Evolutionary conservation across 2,113 vertebrate species (phyloP).

Genomic region (Tautogolabrus adspersus): DNA sequence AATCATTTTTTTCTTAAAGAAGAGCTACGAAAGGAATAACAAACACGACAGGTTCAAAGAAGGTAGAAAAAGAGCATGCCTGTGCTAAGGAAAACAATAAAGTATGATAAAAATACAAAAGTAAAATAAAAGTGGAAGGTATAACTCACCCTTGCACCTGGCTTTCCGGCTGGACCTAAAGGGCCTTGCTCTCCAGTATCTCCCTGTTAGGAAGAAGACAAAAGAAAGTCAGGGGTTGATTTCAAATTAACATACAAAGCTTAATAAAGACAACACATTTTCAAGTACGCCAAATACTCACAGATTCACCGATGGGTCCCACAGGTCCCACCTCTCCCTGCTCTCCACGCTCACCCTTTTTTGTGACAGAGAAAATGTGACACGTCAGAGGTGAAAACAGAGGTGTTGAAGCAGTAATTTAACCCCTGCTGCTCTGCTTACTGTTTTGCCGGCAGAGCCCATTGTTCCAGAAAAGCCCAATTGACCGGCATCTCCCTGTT

Average conservation of each 20-base stretch:
- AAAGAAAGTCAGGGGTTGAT: conserved; percentile 1
- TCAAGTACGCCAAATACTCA: conserved; percentile 79
- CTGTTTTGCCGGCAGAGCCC: conserved; percentile 93
- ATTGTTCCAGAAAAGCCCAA: conserved; percentile 88
- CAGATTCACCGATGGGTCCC: conserved; percentile 89
- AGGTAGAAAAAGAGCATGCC: background rate
- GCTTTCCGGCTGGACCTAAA: conserved; percentile 87
- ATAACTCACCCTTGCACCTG: conserved; percentile 90
- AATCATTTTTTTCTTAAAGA: background rate
- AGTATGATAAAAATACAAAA: background rate
- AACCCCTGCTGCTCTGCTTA: conserved; percentile 73
- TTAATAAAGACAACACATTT: background rate
- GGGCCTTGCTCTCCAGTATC: conserved; percentile 88
- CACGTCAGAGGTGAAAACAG: conserved; percentile 13
- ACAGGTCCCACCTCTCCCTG: conserved; percentile 89
- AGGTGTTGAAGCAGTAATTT: background rate
- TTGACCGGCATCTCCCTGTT: conserved; percentile 88
- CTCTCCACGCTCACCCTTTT: conserved; percentile 91
- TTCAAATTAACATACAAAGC: background rate
- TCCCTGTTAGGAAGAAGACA: conserved; percentile 82
- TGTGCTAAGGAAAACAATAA: background rate
- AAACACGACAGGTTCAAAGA: background rate
- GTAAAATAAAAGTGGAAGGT: background rate
- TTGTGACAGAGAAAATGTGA: conserved; percentile 29
- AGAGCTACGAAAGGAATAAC: background rate